phyloP scores from a whole-genome alignment of 2,797 vertebrate species.

The Gadopsis bispinosus region DNA sequence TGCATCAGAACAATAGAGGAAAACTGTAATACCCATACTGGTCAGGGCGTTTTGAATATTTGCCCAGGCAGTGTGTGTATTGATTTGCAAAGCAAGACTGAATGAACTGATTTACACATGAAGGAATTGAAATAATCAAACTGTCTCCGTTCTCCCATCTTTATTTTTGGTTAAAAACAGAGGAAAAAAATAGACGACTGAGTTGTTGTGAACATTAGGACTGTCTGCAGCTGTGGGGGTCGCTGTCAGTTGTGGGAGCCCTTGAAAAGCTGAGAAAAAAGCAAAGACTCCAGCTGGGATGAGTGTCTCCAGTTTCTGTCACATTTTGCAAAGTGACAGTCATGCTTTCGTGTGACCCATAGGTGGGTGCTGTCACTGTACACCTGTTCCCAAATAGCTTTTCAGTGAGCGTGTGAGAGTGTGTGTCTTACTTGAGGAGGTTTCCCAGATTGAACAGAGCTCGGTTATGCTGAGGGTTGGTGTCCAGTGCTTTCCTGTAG shows the following conservation, averaged over 20 bases:
- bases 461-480: slow-evolving; percentile 93
- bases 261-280: neutral
- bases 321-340: neutral
- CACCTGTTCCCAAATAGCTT: neutral
- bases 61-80: neutral
- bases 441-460: slow-evolving; percentile 98
- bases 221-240: neutral
- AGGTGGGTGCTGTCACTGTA: neutral
- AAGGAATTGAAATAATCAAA: neutral
- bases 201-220: neutral
- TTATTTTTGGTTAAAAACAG: neutral
- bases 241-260: neutral
- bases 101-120: neutral
- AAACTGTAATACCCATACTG: neutral
- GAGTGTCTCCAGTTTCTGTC: neutral
- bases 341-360: neutral
- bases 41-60: no score
- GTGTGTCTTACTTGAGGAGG: slow-evolving; percentile 91
- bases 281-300: neutral
- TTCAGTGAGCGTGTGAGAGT: neutral
- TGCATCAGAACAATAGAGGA: neutral
- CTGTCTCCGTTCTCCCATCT: neutral
- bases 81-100: neutral
- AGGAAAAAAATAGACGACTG: neutral
- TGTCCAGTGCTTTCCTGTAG: slow-evolving; percentile 92